These are phyloP conservation scores for Philopotamus ludificatus DNA, from an alignment of 1,140 invertebrate species.

Conservation along the genomic window DNA sequence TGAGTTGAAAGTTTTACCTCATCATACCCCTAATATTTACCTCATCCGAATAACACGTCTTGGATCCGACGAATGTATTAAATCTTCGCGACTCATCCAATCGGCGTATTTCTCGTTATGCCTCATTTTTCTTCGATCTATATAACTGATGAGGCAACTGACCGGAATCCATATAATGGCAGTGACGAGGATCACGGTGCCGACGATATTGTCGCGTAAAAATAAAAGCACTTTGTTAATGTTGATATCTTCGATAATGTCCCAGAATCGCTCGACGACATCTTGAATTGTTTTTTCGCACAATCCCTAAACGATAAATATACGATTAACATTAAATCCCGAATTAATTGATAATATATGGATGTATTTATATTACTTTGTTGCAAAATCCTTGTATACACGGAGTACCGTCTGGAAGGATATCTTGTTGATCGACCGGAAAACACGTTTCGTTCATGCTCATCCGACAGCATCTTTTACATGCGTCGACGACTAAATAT, in stretches of 20 bases:
- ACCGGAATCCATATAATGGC: slow-evolving; percentile 91
- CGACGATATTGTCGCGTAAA: slow-evolving; percentile 85
- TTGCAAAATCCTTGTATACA: slow-evolving; percentile 96
- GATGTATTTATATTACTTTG: slow-evolving; percentile 70
- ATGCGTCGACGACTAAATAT: slow-evolving; percentile 73
- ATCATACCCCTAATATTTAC: slow-evolving; percentile 43
- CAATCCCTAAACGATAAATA: slow-evolving; percentile 65
- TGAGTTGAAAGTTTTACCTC: no score
- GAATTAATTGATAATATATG: no score
- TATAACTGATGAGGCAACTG: slow-evolving; percentile 78
- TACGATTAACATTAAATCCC: neutral
- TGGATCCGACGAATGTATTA: slow-evolving; percentile 62
- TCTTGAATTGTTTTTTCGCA: slow-evolving; percentile 94
- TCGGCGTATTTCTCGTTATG: slow-evolving; percentile 59
- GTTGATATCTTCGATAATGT: slow-evolving; percentile 94
- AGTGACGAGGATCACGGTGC: slow-evolving; percentile 84
- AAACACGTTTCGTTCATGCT: slow-evolving; percentile 89
- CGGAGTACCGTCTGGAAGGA: slow-evolving; percentile 88
- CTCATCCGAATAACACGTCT: slow-evolving; percentile 61
- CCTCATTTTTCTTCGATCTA: slow-evolving; percentile 67
- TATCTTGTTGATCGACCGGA: slow-evolving; percentile 82
- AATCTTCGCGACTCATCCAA: slow-evolving; percentile 61
- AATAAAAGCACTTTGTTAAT: slow-evolving; percentile 89
- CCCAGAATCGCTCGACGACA: slow-evolving; percentile 93
- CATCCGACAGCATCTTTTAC: slow-evolving; percentile 86